Conservation (phyloP, 2,888 invertebrate species). For the Callimorpha dominula region DNA sequence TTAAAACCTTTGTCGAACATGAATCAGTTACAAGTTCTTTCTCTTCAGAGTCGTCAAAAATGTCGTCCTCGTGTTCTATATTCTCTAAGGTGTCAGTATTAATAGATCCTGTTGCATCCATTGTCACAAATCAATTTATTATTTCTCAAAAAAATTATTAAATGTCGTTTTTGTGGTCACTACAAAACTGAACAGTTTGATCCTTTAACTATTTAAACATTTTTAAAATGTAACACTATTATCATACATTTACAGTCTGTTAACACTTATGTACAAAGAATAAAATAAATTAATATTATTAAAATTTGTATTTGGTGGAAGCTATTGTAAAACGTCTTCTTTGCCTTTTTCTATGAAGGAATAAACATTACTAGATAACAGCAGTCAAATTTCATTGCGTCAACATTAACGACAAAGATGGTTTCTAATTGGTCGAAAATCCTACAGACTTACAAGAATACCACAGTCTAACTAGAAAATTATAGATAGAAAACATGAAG, state of each 20-base stretch:
- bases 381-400: slow-evolving; percentile 2
- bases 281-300: slow-evolving; percentile 2
- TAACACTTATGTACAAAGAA: slow-evolving; percentile 3
- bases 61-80: slow-evolving; percentile 78
- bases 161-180: background rate
- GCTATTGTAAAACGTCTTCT: background rate
- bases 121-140: slow-evolving; percentile 45
- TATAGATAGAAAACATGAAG: background rate
- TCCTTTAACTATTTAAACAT: slow-evolving; percentile 5
- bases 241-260: background rate
- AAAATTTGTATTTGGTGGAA: background rate
- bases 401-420: background rate
- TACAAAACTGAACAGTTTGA: background rate
- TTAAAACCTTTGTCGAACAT: slow-evolving; percentile 77
- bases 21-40: slow-evolving; percentile 79
- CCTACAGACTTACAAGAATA: background rate
- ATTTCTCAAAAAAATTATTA: background rate
- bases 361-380: background rate
- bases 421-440: background rate
- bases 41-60: slow-evolving; percentile 80
- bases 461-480: background rate
- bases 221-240: background rate
- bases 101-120: slow-evolving; percentile 76
- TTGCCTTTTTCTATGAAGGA: slow-evolving; percentile 7
- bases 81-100: slow-evolving; percentile 73